A percentile compares a stretch with the other conserved stretches of the same genome.
phyloP scores from a whole-genome alignment of 2,113 vertebrate species.

The Hiodon tergisus region DNA sequence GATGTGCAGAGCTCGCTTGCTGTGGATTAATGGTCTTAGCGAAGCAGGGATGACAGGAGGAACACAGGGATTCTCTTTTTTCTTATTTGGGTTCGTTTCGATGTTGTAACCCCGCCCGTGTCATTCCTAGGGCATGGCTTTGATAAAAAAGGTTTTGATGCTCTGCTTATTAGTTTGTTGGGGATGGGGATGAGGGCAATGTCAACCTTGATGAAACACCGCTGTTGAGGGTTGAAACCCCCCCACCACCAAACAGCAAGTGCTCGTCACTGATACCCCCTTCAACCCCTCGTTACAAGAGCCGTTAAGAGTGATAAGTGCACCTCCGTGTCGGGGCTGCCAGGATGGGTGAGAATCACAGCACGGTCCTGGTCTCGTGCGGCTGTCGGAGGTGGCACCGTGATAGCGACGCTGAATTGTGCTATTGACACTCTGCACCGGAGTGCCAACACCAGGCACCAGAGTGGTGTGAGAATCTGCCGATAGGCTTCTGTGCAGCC shows the following conservation, averaged over 20 bases:
- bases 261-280: neutral
- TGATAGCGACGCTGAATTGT: neutral
- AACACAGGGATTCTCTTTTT: neutral
- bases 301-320: neutral
- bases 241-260: neutral
- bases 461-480: neutral
- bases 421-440: neutral
- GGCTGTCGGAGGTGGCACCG: neutral
- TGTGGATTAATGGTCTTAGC: neutral
- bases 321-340: neutral
- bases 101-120: neutral
- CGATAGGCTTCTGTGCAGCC: neutral
- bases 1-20: slow-evolving; percentile 17
- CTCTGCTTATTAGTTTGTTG: neutral
- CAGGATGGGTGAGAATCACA: neutral
- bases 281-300: neutral
- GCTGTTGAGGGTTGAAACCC: neutral
- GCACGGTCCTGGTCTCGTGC: neutral
- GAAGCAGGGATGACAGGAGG: neutral
- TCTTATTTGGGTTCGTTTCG: neutral
- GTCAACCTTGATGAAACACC: neutral
- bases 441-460: neutral
- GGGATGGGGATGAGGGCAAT: no score
- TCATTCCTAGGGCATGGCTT: neutral
- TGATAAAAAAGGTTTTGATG: neutral